These are phyloP conservation scores for Hedya salicella DNA, from an alignment of 2,888 invertebrate genomes.

Conservation along the genomic window DNA sequence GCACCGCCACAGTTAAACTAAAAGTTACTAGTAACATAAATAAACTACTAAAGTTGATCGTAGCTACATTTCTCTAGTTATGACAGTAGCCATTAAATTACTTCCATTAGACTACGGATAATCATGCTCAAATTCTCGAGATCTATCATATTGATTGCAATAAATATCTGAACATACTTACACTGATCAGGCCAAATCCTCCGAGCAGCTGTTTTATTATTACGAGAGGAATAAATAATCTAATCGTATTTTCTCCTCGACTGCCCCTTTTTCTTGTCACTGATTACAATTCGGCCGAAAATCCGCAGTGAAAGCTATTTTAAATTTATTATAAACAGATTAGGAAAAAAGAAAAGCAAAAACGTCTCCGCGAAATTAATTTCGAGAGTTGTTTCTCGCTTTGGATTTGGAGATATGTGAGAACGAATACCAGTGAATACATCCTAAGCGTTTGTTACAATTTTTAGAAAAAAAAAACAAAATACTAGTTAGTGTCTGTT, in stretches of 20 bases:
- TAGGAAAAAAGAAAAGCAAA: conserved; percentile 29
- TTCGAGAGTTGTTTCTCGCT: conserved; percentile 21
- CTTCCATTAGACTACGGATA: too few species aligned
- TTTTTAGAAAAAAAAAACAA: background rate
- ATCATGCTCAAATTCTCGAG: too few species aligned
- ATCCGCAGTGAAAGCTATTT: conserved; percentile 20
- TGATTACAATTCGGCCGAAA: conserved; percentile 32
- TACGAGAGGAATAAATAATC: background rate
- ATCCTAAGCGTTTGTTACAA: conserved; percentile 11
- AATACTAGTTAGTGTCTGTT: too few species aligned
- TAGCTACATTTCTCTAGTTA: too few species aligned
- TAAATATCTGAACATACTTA: too few species aligned
- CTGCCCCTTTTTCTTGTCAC: conserved; percentile 3
- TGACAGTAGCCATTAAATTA: too few species aligned
- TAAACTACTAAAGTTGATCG: too few species aligned
- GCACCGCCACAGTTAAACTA: too few species aligned
- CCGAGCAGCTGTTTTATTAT: background rate
- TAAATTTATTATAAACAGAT: conserved; percentile 42
- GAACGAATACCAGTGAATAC: conserved; percentile 12
- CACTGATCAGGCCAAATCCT: background rate
- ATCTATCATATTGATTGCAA: too few species aligned
- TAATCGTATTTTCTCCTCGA: conserved; percentile 2
- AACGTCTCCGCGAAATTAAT: conserved; percentile 20
- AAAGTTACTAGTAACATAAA: too few species aligned
- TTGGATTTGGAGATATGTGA: conserved; percentile 19